These are phyloP conservation scores for Diplolepis rosae DNA, from an alignment of 2,888 invertebrate species.

Conservation along the genomic window DNA sequence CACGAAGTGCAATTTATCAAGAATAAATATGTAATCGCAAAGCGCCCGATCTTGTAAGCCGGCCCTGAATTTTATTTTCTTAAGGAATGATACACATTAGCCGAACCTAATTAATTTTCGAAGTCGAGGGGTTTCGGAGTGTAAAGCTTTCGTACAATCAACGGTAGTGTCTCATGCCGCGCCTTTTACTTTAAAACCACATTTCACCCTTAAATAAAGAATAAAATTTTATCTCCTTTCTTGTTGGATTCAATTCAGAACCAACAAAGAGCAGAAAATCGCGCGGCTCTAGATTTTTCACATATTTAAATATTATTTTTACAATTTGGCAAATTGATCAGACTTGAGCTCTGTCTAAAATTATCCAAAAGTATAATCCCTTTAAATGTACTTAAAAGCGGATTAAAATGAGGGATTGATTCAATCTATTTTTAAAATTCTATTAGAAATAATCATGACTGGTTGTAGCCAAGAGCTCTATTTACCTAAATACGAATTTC, in stretches of 20 bases:
- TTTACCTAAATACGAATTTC: slow-evolving; percentile 8
- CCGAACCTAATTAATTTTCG: slow-evolving; percentile 10
- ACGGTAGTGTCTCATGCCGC: slow-evolving; percentile 62
- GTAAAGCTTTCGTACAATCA: slow-evolving; percentile 68
- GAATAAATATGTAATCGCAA: slow-evolving; percentile 5
- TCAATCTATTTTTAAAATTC: background rate
- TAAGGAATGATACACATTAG: background rate
- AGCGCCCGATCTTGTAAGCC: background rate
- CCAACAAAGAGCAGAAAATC: slow-evolving; percentile 24
- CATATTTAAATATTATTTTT: slow-evolving; percentile 34
- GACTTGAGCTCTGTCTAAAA: background rate
- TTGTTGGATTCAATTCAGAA: background rate
- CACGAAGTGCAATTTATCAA: slow-evolving; percentile 26
- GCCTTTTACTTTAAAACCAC: slow-evolving; percentile 44
- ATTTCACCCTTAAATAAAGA: slow-evolving; percentile 39
- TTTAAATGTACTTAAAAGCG: background rate
- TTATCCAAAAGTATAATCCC: background rate
- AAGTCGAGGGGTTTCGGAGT: slow-evolving; percentile 29
- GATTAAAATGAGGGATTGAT: background rate
- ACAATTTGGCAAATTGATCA: background rate
- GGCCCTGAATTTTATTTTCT: slow-evolving; percentile 27
- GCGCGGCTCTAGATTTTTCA: slow-evolving; percentile 37
- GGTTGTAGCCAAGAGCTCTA: background rate
- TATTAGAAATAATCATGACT: background rate
- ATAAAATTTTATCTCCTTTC: slow-evolving; percentile 5